Evolutionary conservation across 2,888 invertebrate species (phyloP), one percentile per base, ranked within the genome.

Genomic region (Operophtera brumata): DNA sequence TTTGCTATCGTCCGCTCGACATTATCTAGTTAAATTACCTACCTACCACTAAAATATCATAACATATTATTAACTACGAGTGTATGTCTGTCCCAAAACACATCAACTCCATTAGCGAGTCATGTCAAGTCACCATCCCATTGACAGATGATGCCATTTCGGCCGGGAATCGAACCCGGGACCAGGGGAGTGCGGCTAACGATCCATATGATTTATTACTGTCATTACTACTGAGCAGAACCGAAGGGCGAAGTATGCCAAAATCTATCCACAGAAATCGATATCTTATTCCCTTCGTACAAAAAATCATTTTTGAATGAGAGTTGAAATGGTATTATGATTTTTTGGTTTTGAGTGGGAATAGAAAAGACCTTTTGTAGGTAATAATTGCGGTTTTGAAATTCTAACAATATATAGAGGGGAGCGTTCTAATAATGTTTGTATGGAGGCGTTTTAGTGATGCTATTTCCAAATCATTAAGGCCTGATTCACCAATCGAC

Each of bases 121-220:
- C 85, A 75, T 77, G 88, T 89, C 88, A 87, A 87, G 86, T 88
- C 87, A 86, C 86, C 77, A 69, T 65, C 70, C 80, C 80, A 89
- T 88, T 90, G 90, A 90, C 90, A 89, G 90, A 90, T 89, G 89
- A 89, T 88, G 84, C 87, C 86, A 89, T 89, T 89, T 86, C 87
- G 79, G 75, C 73, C 83, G 80, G 84, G 89, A 89, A 88, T 89
- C 89, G 87, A 89, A 88, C 82, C 82, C 77, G 69, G 70, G 75
- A 82, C 85, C 76, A 71, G 82, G 86, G 88, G 87, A 84, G 78
- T 82, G 78, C 75, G 83, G 77, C 83, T 90, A 90, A 90, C 87
- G 90, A 90, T 82, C 86, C 88, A 76, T 89, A 88, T 90, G 90
- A 90, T 90, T 88, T 89, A 90, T 90, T 87, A 87, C 87, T 86